These are phyloP conservation scores for Yasuhikotakia modesta DNA, from an alignment of 2,797 vertebrate genomes.

Conservation along the genomic window DNA sequence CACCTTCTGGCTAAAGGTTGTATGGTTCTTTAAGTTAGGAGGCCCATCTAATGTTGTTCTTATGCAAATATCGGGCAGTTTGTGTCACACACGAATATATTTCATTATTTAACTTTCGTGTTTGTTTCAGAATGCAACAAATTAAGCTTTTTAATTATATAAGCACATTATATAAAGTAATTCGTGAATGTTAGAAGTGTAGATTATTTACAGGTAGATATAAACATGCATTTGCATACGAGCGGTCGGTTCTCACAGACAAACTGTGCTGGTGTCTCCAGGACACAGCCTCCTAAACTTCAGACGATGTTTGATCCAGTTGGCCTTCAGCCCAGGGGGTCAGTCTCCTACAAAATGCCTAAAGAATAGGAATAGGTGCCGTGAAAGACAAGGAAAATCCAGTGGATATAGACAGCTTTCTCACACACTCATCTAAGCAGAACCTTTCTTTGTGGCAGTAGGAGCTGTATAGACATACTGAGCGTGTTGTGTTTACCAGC, in stretches of 20 bases:
- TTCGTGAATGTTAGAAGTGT: background rate
- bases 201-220: slow-evolving; percentile 24
- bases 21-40: slow-evolving; percentile 1
- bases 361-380: slow-evolving; percentile 72
- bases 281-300: slow-evolving; percentile 53
- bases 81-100: slow-evolving; percentile 12
- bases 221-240: slow-evolving; percentile 31
- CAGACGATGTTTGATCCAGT: slow-evolving; percentile 58
- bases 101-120: background rate
- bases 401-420: slow-evolving; percentile 72
- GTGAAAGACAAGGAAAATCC: slow-evolving; percentile 81
- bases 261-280: slow-evolving; percentile 1
- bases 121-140: background rate
- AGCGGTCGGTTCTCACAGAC: slow-evolving; percentile 29
- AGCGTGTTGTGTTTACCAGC: slow-evolving; percentile 82
- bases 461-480: slow-evolving; percentile 76
- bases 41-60: slow-evolving; percentile 2
- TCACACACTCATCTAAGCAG: slow-evolving; percentile 70
- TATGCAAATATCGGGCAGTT: background rate
- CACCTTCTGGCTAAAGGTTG: slow-evolving; percentile 73
- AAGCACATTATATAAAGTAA: background rate
- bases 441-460: slow-evolving; percentile 79
- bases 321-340: slow-evolving; percentile 63
- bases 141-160: too few species aligned
- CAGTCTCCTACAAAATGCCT: slow-evolving; percentile 65